Evolutionary conservation across 35 echinoderm and acorn worm genomes (phyloP).

Genomic region (Lytechinus variegatus): DNA sequence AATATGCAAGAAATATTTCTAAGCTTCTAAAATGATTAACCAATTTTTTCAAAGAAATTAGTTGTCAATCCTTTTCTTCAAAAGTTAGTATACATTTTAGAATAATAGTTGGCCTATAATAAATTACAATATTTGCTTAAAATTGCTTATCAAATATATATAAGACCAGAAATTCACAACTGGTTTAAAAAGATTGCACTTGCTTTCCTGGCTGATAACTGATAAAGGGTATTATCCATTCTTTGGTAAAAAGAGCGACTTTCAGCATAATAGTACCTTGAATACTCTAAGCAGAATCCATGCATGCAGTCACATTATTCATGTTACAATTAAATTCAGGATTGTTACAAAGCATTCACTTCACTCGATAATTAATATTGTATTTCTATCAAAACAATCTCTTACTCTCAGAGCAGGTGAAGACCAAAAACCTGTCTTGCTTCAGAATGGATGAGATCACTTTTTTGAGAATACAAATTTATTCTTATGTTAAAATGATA

Average conservation of each 20-base stretch:
- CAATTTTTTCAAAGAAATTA: not conserved
- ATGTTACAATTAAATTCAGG: not conserved
- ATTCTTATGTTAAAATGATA: not conserved
- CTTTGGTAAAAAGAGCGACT: too few species aligned
- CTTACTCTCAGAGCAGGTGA: not conserved
- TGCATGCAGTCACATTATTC: not conserved
- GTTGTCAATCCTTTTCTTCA: too few species aligned
- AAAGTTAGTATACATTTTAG: too few species aligned
- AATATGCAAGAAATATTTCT: not conserved
- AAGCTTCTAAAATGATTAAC: not conserved
- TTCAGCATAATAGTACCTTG: not conserved
- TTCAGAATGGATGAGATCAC: not conserved
- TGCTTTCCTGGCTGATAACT: too few species aligned
- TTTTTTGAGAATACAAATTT: not conserved
- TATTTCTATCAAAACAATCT: not conserved
- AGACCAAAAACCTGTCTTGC: not conserved
- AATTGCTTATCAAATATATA: too few species aligned
- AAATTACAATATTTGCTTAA: too few species aligned
- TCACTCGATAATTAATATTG: not conserved
- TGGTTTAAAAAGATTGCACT: too few species aligned
- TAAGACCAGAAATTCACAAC: too few species aligned
- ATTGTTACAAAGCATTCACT: not conserved
- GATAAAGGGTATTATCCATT: too few species aligned
- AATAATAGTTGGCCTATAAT: too few species aligned
- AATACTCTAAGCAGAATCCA: not conserved